Evolutionary conservation across 2,113 vertebrate species (phyloP).

Genomic region (Ursus arctos): DNA sequence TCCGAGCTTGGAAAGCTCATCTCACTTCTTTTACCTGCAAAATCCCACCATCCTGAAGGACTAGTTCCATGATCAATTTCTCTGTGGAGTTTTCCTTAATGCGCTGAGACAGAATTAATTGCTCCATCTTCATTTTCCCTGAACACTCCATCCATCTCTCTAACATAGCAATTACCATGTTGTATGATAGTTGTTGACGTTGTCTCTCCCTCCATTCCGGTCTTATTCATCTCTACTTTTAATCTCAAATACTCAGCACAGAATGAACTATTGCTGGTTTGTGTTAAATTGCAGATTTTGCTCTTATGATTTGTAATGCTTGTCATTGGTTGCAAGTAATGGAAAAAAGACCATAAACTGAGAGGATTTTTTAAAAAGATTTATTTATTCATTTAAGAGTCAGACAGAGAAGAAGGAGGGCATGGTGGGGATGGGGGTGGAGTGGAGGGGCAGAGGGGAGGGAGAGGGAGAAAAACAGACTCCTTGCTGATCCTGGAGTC

Average conservation of each 20-base stretch:
- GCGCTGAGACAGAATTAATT: background rate
- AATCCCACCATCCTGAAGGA: background rate
- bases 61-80: background rate
- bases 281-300: background rate
- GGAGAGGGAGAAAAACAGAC: background rate
- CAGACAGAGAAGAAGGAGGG: background rate
- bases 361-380: background rate
- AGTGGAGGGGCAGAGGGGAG: background rate
- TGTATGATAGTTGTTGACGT: background rate
- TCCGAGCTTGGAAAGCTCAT: background rate
- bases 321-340: background rate
- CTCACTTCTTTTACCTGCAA: background rate
- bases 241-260: background rate
- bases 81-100: background rate
- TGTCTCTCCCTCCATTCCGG: background rate
- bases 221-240: conserved; percentile 19
- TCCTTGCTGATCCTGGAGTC: background rate
- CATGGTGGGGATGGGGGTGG: fast-evolving
- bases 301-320: background rate
- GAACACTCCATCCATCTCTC: background rate
- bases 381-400: background rate
- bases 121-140: background rate
- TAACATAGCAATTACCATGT: background rate
- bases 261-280: background rate
- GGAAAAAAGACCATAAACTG: background rate